Base-by-base conservation (phyloP, 1,140 invertebrate species). In the Macrocentrus cingulum region DNA sequence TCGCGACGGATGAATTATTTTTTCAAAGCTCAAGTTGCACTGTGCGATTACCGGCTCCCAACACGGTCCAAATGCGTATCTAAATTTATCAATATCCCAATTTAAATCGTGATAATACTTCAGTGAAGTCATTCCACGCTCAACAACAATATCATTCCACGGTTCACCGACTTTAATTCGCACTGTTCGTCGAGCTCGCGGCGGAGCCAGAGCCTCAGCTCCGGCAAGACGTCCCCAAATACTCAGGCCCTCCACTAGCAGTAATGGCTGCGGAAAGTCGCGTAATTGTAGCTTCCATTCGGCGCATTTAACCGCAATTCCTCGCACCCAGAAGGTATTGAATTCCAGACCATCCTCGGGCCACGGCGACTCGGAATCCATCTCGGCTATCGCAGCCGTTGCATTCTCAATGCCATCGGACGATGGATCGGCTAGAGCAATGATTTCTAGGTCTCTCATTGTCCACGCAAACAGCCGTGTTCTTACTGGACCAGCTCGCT, bases 51-150 rank as follows among this genome's bases (percentile, higher is more conserved):
- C 92, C 0, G 97, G 95, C 70, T 99, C 97, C 97, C 97, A 99
- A 78, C 96, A 99, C 0, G 95, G 93, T 0, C 97, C 97, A 78
- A 99, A 98, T 0, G 95, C 94, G 70, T 96, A 92, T 67, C 88
- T 89, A 65, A 89, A 93, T 60, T 89, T 87, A 48, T 92, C 87
- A 60, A 95, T 87, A 67, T 96, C 94, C 83, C 92, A 95, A 73
- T 93, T 95, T n/a, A 99, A 85, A 79, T 99, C 97, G 74, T 99
- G 95, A 77, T 97, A 99, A 80, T 96, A 98, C 75, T 99, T 99
- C 0, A 98, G 81, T 0, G 94, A 86, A 13, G 94, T 93, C 90
- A 99, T 95, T 66, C 91, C 93, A 49, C 94, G 80, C 67, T 91
- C 88, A 1, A 93, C 82, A 2, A 85, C 81, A 49, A 86, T 81